Evolutionary conservation across 2,888 invertebrate genomes (phyloP).

Genomic region (Pteria penguin): DNA sequence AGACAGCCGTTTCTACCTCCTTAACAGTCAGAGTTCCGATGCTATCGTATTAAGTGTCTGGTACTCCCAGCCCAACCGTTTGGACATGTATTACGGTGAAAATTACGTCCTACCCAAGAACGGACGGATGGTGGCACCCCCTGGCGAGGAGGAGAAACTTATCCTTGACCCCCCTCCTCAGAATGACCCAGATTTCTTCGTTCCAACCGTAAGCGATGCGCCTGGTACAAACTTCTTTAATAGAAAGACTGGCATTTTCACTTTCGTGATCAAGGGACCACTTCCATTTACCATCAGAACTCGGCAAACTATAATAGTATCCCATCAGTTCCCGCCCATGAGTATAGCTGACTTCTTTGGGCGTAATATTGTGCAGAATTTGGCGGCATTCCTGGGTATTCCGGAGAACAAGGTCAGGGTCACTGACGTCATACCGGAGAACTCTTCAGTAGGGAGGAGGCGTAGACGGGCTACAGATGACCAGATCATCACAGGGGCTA

Average conservation of each 20-base stretch:
- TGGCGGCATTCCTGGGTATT: conserved; percentile 70
- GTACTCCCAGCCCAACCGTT: conserved; percentile 62
- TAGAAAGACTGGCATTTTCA: conserved; percentile 54
- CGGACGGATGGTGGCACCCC: conserved; percentile 38
- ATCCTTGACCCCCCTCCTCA: conserved; percentile 35
- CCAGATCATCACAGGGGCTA: conserved; percentile 39
- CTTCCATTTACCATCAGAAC: conserved; percentile 58
- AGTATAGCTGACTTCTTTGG: conserved; percentile 75
- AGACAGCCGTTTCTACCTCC: conserved; percentile 63
- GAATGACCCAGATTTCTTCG: conserved; percentile 43
- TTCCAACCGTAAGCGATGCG: conserved; percentile 50
- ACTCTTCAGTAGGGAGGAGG: conserved; percentile 39
- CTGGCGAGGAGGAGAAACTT: not conserved
- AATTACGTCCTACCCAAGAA: conserved; percentile 59
- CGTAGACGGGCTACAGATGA: conserved; percentile 43
- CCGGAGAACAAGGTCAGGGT: conserved; percentile 66
- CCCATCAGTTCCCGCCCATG: conserved; percentile 62
- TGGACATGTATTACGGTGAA: conserved; percentile 64
- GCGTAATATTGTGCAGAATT: conserved; percentile 67
- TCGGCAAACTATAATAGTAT: conserved; percentile 60
- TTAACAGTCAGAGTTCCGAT: conserved; percentile 61
- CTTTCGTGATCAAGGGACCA: conserved; percentile 65
- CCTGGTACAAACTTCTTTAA: conserved; percentile 70
- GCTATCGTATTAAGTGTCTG: conserved; percentile 67
- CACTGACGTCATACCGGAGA: conserved; percentile 66